A percentile compares a stretch with the other conserved stretches of the same genome.
phyloP scores from a whole-genome alignment of 2,113 vertebrate species.

The Leptobrachium leishanense region DNA sequence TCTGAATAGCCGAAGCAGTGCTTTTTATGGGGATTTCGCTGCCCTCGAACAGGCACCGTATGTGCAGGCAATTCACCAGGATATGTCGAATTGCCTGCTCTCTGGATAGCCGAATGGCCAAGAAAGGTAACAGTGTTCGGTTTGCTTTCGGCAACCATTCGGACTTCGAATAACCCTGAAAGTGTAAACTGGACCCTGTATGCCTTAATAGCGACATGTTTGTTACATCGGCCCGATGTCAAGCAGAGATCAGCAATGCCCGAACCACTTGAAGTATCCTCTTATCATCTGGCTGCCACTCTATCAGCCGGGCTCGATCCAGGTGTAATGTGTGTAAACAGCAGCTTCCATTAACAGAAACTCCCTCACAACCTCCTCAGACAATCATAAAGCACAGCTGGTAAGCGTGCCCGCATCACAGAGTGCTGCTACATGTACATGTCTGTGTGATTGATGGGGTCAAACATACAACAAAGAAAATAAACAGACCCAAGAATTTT shows the following conservation, averaged over 20 bases:
- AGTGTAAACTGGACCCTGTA: no score
- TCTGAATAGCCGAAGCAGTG: no score
- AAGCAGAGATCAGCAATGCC: not conserved
- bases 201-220: no score
- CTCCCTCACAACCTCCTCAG: not conserved
- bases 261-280: slow-evolving; percentile 8
- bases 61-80: no score
- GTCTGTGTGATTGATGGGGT: not conserved
- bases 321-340: not conserved
- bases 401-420: not conserved
- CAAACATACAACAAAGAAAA: not conserved
- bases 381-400: not conserved
- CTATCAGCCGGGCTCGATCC: not conserved
- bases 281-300: not conserved
- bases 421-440: not conserved
- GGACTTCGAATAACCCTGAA: no score
- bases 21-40: no score
- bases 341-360: not conserved
- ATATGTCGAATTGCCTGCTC: no score
- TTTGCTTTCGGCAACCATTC: no score
- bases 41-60: no score
- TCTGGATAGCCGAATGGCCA: no score
- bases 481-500: not conserved
- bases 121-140: no score
- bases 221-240: not conserved